Base-by-base conservation (phyloP, 2,888 invertebrate genomes). In the Pharmacophagus antenor region DNA sequence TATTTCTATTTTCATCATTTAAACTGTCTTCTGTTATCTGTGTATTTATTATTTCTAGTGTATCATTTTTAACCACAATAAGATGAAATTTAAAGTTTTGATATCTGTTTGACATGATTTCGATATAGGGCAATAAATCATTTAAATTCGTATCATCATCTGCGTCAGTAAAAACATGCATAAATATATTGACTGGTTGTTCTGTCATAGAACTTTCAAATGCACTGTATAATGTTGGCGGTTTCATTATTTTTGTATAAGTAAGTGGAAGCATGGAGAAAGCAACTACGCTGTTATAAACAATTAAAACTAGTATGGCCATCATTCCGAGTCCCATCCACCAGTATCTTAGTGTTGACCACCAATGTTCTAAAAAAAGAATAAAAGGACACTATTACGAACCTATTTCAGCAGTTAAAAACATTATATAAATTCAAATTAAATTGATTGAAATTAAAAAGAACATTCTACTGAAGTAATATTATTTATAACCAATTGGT, bases 291-390 rank as follows among this genome's bases (percentile, higher is more conserved):
- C 73, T 79, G 58, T 84, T 88, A 64, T 88, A 89, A 54, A 87
- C 68, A n/a, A 88, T 67, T 37, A 88, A 82, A 18, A 82, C 77
- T 41, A 76, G 72, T 41, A 90, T 62, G 17, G 76, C 78, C 55
- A 88, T 76, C 85, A 88, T 88, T 41, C 77, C 82, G 66, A 88
- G 65, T 61, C 77, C 83, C 64, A 85, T 71, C 87, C 88, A 89
- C 84, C 82, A 86, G 65, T 83, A 85, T 4, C 73, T 70, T 4
- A 85, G 63, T 47, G 83, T 71, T 53, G 84, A 75, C n/a, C 83
- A 74, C 80, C 85, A 83, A 62, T 88, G 80, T 66, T 81, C 89
- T 90, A 86, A 58, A 85, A 71, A 48, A 55, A 37, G 58, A 63
- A 63, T 7, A 4, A 20, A 48, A 46, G 25, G 18, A 5, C 15